phyloP scores from a whole-genome alignment of 2,113 vertebrate genomes.

The Cyphomyrus discorhynchus region DNA sequence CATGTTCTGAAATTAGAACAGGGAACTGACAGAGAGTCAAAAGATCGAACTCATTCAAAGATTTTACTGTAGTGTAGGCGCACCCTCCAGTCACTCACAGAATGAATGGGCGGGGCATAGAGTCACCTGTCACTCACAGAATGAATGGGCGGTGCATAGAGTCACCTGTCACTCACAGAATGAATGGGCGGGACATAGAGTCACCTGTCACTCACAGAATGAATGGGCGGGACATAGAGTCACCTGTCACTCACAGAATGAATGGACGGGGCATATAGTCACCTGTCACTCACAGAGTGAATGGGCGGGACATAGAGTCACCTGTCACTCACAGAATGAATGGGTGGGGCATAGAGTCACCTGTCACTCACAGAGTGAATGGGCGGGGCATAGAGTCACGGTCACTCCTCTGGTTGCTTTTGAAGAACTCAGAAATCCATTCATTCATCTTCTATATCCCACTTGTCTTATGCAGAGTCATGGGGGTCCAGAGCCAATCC shows the following conservation, averaged over 20 bases:
- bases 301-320: background rate
- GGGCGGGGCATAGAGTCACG: background rate
- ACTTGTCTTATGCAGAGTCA: background rate
- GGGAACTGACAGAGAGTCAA: background rate
- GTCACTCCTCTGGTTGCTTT: background rate
- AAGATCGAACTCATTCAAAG: background rate
- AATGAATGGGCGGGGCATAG: background rate
- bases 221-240: background rate
- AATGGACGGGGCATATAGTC: background rate
- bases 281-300: background rate
- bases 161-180: background rate
- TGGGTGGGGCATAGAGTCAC: background rate
- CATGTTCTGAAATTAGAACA: background rate
- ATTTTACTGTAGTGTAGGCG: background rate
- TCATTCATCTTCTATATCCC: background rate
- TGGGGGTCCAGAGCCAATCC: background rate
- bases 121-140: background rate
- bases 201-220: background rate
- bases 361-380: background rate
- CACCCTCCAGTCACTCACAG: background rate
- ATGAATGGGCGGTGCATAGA: too few relatives aligned
- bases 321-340: too few relatives aligned
- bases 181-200: background rate
- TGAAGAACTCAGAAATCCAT: background rate
- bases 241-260: background rate